Base-by-base conservation (phyloP, 2,113 vertebrate genomes). In the Caranx melampygus region DNA sequence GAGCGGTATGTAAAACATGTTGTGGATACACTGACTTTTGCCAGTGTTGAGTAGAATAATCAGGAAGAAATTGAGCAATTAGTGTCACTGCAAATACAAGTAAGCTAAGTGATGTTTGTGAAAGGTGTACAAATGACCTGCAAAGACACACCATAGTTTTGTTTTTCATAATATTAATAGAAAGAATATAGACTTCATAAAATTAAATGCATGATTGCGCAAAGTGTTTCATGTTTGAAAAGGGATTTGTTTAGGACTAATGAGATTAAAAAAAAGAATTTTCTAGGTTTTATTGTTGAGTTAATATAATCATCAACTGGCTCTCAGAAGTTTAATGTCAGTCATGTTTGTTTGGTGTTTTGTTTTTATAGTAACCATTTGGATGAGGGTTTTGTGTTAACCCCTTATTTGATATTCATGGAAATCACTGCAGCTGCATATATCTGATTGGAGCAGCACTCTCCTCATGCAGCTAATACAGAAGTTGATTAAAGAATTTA, bases 401-500 rank as follows among this genome's bases (percentile, higher is more conserved):
- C 78, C 78, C 58, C 66, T 79, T 47, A 86, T 90, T 88, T 84
- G 60, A 78, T 83, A 84, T 88, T 90, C 81, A 89, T 80, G 64
- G 70, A 65, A 88, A 70, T 57, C 68, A 74, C 54, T 68, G 37
- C 69, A 75, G 49, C 81, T 47, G 15, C 75, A 75, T 70, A 76
- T 71, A 72, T 85, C 76, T 71, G 66, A 63, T 63, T 18, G 59
- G 18, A 84, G 62, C 64, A 69, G 72, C 82, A 76, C 76, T 86
- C 66, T 73, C 78, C 67, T 88, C 61, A 78, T 86, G 82, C 89
- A 90, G 84, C 92, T 75, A 88, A 89, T 88, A 89, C 91, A 88
- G 87, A 79, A 93, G 89, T 94, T 93, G 91, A 95, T 94, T 94
- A 94, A 94, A 94, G 88, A 92, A 93, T 93, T 92, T 90, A 92